Evolutionary conservation across 1,140 invertebrate species (phyloP).

Genomic region (Parasteatoda tepidariorum): DNA sequence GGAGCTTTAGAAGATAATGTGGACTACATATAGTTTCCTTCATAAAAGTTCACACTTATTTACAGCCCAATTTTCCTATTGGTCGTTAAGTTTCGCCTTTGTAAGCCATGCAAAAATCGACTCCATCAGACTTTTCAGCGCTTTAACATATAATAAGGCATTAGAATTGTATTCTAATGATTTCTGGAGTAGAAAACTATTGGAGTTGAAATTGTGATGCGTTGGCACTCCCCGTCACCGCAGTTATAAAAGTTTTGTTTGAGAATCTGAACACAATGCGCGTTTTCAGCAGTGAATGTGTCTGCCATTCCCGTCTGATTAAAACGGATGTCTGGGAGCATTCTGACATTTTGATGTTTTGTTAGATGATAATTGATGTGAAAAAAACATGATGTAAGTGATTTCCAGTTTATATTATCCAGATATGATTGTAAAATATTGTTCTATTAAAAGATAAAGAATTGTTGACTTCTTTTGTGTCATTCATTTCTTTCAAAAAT

Average conservation of each 20-base stretch:
- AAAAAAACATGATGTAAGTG: constrained; percentile 26
- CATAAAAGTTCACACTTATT: too few species aligned
- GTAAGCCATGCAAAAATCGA: too few species aligned
- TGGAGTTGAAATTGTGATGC: not conserved
- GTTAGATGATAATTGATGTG: constrained; percentile 42
- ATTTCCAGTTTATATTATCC: constrained; percentile 49
- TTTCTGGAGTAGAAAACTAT: too few species aligned
- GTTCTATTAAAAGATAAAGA: constrained; percentile 53
- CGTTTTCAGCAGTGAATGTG: constrained; percentile 14
- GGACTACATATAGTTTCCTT: too few species aligned
- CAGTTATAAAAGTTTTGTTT: not conserved
- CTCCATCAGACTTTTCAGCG: too few species aligned
- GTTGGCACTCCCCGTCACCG: not conserved
- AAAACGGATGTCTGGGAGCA: not conserved
- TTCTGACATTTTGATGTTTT: constrained; percentile 39
- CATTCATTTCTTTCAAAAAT: not conserved
- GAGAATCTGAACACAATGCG: not conserved
- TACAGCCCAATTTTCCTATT: too few species aligned
- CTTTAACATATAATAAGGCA: too few species aligned
- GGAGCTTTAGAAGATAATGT: too few species aligned
- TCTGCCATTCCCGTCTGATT: constrained; percentile 5
- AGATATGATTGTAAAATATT: constrained; percentile 48
- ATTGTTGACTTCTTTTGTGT: constrained; percentile 16
- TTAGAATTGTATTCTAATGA: too few species aligned
- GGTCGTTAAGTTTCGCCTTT: too few species aligned